Conservation (phyloP, 2,888 invertebrate species). For the Himalopsyche tibetana region DNA sequence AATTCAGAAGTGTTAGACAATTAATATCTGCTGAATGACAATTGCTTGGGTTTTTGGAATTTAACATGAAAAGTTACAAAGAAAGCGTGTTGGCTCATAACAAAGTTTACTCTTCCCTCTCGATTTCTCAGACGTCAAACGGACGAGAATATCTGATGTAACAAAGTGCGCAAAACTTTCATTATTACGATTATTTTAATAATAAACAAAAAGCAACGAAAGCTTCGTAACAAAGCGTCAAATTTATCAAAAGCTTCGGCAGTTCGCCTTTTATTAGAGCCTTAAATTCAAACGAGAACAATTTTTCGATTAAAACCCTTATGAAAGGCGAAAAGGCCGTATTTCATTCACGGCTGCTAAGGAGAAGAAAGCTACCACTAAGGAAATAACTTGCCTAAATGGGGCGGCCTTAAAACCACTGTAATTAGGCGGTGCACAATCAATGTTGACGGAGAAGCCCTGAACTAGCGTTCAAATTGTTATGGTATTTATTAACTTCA, state of each 20-base stretch:
- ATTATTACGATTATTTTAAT: conserved; percentile 47
- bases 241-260: conserved; percentile 58
- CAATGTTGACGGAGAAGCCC: background rate
- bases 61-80: background rate
- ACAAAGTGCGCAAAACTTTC: conserved; percentile 32
- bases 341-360: conserved; percentile 28
- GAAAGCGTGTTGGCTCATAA: background rate
- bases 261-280: conserved; percentile 53
- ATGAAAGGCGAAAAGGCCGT: conserved; percentile 48
- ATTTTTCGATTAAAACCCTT: conserved; percentile 61
- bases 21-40: too few species aligned
- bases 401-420: conserved; percentile 41
- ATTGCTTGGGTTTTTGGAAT: too few species aligned
- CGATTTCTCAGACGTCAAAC: conserved; percentile 22
- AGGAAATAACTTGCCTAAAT: conserved; percentile 53
- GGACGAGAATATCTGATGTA: conserved; percentile 27
- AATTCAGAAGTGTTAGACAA: too few species aligned
- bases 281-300: conserved; percentile 57
- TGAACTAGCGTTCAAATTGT: too few species aligned
- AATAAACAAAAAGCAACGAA: conserved; percentile 44
- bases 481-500: too few species aligned
- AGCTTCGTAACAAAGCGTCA: conserved; percentile 48
- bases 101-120: background rate
- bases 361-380: conserved; percentile 47
- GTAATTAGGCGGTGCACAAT: conserved; percentile 17